These are phyloP conservation scores for Epinephelus awoara DNA, from an alignment of 2,797 vertebrate species.

Conservation along the genomic window DNA sequence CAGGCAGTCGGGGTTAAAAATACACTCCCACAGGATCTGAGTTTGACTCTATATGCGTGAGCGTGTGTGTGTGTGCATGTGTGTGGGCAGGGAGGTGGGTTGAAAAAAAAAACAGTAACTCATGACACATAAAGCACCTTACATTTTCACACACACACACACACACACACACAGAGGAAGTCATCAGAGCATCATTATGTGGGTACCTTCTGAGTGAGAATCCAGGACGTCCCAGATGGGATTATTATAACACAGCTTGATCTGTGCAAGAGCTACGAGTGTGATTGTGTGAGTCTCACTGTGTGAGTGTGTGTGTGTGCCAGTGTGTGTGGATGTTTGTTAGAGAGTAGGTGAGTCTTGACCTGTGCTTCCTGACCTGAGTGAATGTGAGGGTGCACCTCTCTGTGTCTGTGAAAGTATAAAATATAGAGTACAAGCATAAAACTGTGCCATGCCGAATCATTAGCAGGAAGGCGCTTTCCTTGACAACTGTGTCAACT, in stretches of 20 bases:
- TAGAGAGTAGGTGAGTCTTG: slow-evolving; percentile 28
- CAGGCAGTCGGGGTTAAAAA: slow-evolving; percentile 83
- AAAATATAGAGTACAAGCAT: slow-evolving; percentile 40
- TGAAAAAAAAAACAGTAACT: slow-evolving; percentile 65
- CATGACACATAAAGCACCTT: slow-evolving; percentile 58
- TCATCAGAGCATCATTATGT: slow-evolving; percentile 76
- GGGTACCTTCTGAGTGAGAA: slow-evolving; percentile 67
- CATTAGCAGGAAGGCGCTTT: slow-evolving; percentile 34
- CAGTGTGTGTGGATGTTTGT: slow-evolving; percentile 48
- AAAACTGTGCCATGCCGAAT: slow-evolving; percentile 37
- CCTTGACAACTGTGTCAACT: slow-evolving; percentile 36
- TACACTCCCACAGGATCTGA: slow-evolving; percentile 76
- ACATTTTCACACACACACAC: slow-evolving; percentile 24
- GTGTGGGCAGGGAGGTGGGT: slow-evolving; percentile 47
- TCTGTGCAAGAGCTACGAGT: slow-evolving; percentile 59
- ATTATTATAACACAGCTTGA: slow-evolving; percentile 77
- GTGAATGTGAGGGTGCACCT: slow-evolving; percentile 31
- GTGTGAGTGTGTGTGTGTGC: slow-evolving; percentile 43
- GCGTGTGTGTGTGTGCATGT: slow-evolving; percentile 34
- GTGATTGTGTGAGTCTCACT: slow-evolving; percentile 45
- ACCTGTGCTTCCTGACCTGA: slow-evolving; percentile 63
- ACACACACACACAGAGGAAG: slow-evolving; percentile 48
- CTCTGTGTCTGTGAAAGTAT: slow-evolving; percentile 45
- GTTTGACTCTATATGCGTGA: slow-evolving; percentile 59
- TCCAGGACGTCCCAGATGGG: slow-evolving; percentile 71